phyloP scores from a whole-genome alignment of 2,888 invertebrate species.

The Netelia inedita region DNA sequence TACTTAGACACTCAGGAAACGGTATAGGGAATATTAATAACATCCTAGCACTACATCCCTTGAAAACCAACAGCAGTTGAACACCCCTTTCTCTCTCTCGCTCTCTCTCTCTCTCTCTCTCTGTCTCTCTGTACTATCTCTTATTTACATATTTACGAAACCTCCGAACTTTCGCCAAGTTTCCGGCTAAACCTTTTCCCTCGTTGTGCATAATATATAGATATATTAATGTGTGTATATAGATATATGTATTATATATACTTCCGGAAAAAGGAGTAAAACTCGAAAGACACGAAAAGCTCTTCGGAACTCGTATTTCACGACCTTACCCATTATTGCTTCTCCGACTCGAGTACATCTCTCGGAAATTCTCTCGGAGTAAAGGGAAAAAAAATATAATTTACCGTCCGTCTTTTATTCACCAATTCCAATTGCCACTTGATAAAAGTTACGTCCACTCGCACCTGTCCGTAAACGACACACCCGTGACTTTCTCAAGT shows the following conservation, averaged over 20 bases:
- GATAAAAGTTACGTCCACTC: too few relatives aligned
- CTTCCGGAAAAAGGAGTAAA: neutral
- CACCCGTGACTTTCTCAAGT: too few relatives aligned
- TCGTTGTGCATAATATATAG: constrained; percentile 19
- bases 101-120: constrained; percentile 56
- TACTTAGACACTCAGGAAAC: neutral
- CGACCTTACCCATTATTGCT: constrained; percentile 22
- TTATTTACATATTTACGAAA: constrained; percentile 81
- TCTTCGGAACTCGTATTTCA: constrained; percentile 57
- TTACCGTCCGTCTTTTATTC: neutral
- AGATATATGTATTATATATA: neutral
- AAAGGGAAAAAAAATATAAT: neutral
- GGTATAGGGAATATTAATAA: constrained; percentile 47
- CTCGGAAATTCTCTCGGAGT: neutral
- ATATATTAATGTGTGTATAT: too few relatives aligned
- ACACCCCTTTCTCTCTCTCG: constrained; percentile 19
- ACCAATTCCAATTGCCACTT: too few relatives aligned
- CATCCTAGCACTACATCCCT: constrained; percentile 26
- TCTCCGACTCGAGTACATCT: constrained; percentile 8
- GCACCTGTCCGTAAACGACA: too few relatives aligned
- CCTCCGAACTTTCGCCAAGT: constrained; percentile 71
- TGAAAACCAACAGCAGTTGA: constrained; percentile 40
- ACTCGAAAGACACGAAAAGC: constrained; percentile 22
- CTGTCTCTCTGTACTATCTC: constrained; percentile 52
- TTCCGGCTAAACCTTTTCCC: constrained; percentile 65